Evolutionary conservation across 1,140 invertebrate genomes (phyloP).

Genomic region (Himalopsyche phryganea): DNA sequence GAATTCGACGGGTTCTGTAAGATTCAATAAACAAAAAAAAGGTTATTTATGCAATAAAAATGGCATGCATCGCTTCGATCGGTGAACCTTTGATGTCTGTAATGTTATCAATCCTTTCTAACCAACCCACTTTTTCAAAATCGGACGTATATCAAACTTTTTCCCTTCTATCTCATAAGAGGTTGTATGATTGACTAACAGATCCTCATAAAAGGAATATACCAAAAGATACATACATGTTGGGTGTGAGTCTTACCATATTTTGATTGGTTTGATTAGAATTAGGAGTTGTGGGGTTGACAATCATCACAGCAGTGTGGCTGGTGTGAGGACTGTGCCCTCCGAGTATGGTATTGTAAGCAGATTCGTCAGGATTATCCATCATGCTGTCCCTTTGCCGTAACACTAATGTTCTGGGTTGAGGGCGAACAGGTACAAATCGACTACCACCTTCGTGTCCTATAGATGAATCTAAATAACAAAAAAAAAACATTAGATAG

Average conservation of each 20-base stretch:
- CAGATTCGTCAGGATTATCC: slow-evolving; percentile 20
- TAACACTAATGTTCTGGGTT: slow-evolving; percentile 40
- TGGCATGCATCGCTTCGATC: too few relatives aligned
- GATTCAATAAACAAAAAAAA: not conserved
- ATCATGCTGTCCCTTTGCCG: slow-evolving; percentile 21
- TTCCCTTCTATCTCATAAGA: too few relatives aligned
- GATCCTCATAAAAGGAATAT: too few relatives aligned
- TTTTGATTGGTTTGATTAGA: slow-evolving; percentile 26
- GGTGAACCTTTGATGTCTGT: too few relatives aligned
- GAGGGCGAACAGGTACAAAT: slow-evolving; percentile 50
- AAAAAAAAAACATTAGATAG: too few relatives aligned
- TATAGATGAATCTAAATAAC: slow-evolving; percentile 17
- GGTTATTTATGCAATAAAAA: too few relatives aligned
- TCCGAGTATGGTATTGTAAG: slow-evolving; percentile 22
- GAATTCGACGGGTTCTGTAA: slow-evolving; percentile 10
- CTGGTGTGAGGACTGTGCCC: slow-evolving; percentile 48
- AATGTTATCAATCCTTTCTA: too few relatives aligned
- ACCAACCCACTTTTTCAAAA: too few relatives aligned
- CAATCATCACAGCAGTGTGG: slow-evolving; percentile 53
- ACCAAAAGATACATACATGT: slow-evolving; percentile 2
- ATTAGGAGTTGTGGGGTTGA: slow-evolving; percentile 52
- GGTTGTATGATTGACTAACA: too few relatives aligned
- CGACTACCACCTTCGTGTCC: slow-evolving; percentile 36
- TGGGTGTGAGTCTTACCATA: slow-evolving; percentile 10
- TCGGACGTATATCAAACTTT: too few relatives aligned